Evolutionary conservation across 2,797 vertebrate species (phyloP), one percentile per base, ranked within the genome.

Genomic region (Xenentodon cancila): DNA sequence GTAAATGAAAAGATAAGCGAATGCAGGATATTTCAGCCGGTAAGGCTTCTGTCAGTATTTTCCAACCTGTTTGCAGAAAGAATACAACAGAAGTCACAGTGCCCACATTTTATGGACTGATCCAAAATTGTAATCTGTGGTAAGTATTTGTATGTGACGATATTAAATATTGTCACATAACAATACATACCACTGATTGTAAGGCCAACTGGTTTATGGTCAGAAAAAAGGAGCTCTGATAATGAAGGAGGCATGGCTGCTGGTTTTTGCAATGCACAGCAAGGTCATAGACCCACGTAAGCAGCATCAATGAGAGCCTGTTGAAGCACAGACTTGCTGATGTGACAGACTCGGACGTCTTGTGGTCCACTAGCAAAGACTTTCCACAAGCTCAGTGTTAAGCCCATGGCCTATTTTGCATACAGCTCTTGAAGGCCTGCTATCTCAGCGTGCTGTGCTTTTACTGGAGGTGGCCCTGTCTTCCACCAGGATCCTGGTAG

Each of bases 261-360:
- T 58, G 63, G 63, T 57, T 30, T 71, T n/a, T 47, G 52, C 48
- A 55, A 53, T 64, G 46, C 53, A 67, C 50, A 25, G 52, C 42
- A 83, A 85, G 82, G 79, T 79, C 80, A 68, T 20, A 12, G n/a
- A 74, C 45, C 27, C 19, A 44, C 47, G 55, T 48, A 53, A 46
- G 48, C 51, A 47, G 45, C 61, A 90, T 90, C 80, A 81, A 64
- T 88, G 75, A 69, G 60, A 59, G 68, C 82, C 78, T 71, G 71
- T 85, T 82, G 75, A 75, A 62, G 60, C 66, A 40, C 50, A 68
- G 54, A 56, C 22, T 6, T 77, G 85, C 87, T 90, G 81, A 86
- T 69, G 40, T 62, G 66, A 75, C 64, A 59, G 20, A 70, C 73
- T 32, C 55, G 40, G 61, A 84, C 62, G 1, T 70, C 63, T 40